A percentile compares a stretch with the other conserved stretches of the same genome.
These are phyloP conservation scores for Gari tellinella DNA, from an alignment of 2,888 invertebrate genomes.

Conservation along the genomic window DNA sequence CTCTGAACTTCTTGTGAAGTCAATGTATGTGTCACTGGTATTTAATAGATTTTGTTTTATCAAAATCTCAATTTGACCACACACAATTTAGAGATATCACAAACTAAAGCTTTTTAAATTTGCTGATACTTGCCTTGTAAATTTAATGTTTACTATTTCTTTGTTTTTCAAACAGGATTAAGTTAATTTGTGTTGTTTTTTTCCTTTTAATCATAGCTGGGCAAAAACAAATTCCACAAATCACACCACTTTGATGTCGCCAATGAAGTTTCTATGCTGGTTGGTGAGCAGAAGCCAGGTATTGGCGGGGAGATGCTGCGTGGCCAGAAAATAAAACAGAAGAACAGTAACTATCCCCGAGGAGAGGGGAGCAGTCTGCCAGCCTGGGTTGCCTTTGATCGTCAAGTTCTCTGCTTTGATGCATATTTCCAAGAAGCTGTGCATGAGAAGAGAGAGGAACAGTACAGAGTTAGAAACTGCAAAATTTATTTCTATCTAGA, in stretches of 20 bases:
- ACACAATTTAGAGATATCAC: no score
- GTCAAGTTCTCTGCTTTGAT: slow-evolving; percentile 92
- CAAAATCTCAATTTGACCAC: no score
- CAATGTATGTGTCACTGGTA: no score
- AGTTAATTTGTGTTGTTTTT: neutral
- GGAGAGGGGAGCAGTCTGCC: slow-evolving; percentile 91
- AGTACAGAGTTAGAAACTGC: slow-evolving; percentile 91
- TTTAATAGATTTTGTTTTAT: no score
- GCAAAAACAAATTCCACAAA: slow-evolving; percentile 88
- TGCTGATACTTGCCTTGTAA: no score
- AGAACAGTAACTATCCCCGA: slow-evolving; percentile 90
- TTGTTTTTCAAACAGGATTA: neutral
- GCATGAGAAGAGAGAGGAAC: slow-evolving; percentile 89
- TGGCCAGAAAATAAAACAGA: slow-evolving; percentile 86
- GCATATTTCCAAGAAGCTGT: slow-evolving; percentile 92
- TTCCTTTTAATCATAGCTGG: slow-evolving; percentile 85
- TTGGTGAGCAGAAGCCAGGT: slow-evolving; percentile 88
- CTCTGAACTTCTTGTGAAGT: no score
- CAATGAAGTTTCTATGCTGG: slow-evolving; percentile 84
- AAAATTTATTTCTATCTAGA: slow-evolving; percentile 94
- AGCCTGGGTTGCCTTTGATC: slow-evolving; percentile 94
- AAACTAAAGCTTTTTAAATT: no score
- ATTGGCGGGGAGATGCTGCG: slow-evolving; percentile 87
- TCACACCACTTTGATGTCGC: slow-evolving; percentile 88
- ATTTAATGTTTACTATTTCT: no score